These are phyloP conservation scores for Agapornis roseicollis DNA, from an alignment of 2,113 vertebrate species.

Conservation along the genomic window DNA sequence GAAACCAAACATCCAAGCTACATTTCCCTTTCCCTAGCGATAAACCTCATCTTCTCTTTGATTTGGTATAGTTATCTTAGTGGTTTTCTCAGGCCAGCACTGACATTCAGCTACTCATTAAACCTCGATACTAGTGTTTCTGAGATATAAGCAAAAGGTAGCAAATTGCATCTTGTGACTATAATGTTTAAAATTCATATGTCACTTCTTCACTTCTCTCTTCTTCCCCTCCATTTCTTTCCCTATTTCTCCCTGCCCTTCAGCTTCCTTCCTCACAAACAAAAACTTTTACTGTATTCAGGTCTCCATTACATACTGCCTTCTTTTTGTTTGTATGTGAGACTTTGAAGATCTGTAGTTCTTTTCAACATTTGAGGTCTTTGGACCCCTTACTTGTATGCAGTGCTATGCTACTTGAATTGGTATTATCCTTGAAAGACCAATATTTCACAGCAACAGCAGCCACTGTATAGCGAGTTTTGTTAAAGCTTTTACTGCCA, in stretches of 20 bases:
- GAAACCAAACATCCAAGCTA: not conserved
- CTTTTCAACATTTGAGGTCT: slow-evolving; percentile 60
- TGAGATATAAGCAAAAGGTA: not conserved
- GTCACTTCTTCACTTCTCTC: not conserved
- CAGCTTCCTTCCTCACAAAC: not conserved
- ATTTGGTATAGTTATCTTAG: not conserved
- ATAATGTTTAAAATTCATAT: not conserved
- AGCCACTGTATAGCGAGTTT: slow-evolving; percentile 28
- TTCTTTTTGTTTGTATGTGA: not conserved
- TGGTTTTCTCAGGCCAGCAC: not conserved
- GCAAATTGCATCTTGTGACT: not conserved
- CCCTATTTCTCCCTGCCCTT: not conserved
- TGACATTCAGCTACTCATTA: not conserved
- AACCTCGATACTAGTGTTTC: not conserved
- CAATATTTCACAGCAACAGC: not conserved
- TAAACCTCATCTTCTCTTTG: not conserved
- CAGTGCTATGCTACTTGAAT: slow-evolving; percentile 31
- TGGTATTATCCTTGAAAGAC: slow-evolving; percentile 58
- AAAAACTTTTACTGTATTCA: slow-evolving; percentile 51
- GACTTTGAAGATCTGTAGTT: slow-evolving; percentile 62
- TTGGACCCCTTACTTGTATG: slow-evolving; percentile 9
- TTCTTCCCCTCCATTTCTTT: not conserved
- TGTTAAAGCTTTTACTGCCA: slow-evolving; percentile 42
- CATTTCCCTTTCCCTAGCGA: not conserved
- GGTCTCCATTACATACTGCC: not conserved